These are phyloP conservation scores for Hyperoplus immaculatus DNA, from an alignment of 2,797 vertebrate genomes.

Conservation along the genomic window DNA sequence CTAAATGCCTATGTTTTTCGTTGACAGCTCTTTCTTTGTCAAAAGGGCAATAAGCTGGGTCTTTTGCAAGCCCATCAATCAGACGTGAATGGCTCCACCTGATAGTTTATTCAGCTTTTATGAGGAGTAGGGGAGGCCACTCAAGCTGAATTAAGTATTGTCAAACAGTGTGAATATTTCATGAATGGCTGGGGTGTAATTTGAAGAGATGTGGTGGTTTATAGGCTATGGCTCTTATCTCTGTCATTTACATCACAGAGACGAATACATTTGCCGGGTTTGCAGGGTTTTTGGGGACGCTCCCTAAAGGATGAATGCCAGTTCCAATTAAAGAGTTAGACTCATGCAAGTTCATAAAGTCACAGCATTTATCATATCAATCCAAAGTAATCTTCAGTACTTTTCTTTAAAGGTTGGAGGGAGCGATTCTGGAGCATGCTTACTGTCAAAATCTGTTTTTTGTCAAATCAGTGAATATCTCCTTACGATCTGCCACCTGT, in stretches of 20 bases:
- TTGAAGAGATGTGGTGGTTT: slow-evolving; percentile 18
- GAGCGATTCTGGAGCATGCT: no score
- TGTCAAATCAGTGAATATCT: no score
- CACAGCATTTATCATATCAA: background rate
- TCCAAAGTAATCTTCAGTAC: background rate
- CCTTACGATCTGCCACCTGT: no score
- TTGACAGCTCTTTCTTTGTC: slow-evolving; percentile 42
- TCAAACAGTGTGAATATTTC: slow-evolving; percentile 69
- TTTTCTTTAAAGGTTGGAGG: background rate
- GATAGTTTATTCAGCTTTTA: slow-evolving; percentile 65
- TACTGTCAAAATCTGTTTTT: no score
- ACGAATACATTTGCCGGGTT: slow-evolving; percentile 1
- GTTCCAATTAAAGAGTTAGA: slow-evolving; percentile 24
- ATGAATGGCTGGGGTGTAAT: slow-evolving; percentile 42
- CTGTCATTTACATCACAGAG: slow-evolving; percentile 26
- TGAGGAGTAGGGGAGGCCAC: slow-evolving; percentile 17
- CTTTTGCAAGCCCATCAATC: slow-evolving; percentile 46
- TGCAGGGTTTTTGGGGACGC: background rate
- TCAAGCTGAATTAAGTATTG: slow-evolving; percentile 59
- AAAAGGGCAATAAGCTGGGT: background rate
- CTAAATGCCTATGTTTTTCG: slow-evolving; percentile 34
- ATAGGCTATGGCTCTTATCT: slow-evolving; percentile 26
- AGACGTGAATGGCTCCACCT: slow-evolving; percentile 14
- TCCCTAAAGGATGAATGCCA: slow-evolving; percentile 10
- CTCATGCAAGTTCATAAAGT: background rate